phyloP scores from a whole-genome alignment of 1,140 invertebrate species.

The Drosophila biarmipes region DNA sequence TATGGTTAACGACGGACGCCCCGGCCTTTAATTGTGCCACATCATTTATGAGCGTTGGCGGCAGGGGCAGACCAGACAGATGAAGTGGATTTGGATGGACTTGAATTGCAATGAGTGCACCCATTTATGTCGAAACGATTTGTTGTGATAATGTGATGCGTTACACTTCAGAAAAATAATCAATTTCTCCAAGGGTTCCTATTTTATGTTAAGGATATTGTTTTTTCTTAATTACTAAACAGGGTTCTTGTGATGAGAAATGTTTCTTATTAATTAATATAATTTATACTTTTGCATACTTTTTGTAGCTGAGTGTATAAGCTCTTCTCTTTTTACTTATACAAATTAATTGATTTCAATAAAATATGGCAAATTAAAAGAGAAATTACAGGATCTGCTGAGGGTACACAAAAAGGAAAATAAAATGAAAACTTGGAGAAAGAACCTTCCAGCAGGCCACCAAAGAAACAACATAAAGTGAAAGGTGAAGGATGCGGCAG shows the following conservation, averaged over 20 bases:
- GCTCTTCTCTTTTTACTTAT: not conserved
- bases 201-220: too few species aligned
- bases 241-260: too few species aligned
- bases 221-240: too few species aligned
- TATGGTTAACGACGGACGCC: constrained; percentile 69
- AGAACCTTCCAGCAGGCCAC: constrained; percentile 2
- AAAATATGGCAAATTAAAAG: constrained; percentile 32
- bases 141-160: constrained; percentile 31
- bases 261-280: too few species aligned
- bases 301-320: too few species aligned
- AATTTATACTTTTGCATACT: too few species aligned
- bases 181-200: not conserved
- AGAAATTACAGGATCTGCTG: constrained; percentile 12
- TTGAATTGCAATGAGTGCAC: constrained; percentile 25
- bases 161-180: not conserved
- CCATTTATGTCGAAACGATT: constrained; percentile 15
- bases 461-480: constrained; percentile 19
- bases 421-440: constrained; percentile 50
- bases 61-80: constrained; percentile 4
- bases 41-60: constrained; percentile 59
- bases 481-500: constrained; percentile 21
- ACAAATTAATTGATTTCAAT: constrained; percentile 34
- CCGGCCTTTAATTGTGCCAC: constrained; percentile 71
- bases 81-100: constrained; percentile 39
- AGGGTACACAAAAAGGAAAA: not conserved